These are phyloP conservation scores for Sorex maritimensis DNA, from an alignment of 2,797 vertebrate genomes.

Conservation along the genomic window DNA sequence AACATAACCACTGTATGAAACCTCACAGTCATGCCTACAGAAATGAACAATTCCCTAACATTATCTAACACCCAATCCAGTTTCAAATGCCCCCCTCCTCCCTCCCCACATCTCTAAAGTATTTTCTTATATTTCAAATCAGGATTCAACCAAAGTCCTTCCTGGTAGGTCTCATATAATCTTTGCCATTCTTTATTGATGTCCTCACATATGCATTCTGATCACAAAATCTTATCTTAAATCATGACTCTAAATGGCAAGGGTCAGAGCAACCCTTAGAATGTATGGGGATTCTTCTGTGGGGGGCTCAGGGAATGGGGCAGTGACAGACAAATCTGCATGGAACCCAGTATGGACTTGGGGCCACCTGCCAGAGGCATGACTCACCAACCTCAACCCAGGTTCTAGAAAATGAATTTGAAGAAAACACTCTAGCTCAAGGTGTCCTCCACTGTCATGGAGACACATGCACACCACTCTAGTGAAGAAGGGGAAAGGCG, in stretches of 20 bases:
- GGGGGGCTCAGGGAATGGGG: neutral
- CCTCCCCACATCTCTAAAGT: neutral
- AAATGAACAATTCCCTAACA: conserved; percentile 1
- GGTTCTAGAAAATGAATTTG: neutral
- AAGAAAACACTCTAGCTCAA: neutral
- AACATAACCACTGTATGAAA: too few species aligned
- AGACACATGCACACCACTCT: neutral
- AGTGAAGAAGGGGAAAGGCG: neutral
- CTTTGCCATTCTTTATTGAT: neutral
- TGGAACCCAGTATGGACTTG: neutral
- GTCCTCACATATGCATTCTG: neutral
- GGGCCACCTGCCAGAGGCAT: neutral
- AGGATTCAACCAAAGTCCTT: neutral
- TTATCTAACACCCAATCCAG: neutral
- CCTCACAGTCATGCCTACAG: too few species aligned
- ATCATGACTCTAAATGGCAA: neutral
- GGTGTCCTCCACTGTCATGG: neutral
- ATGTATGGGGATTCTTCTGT: neutral
- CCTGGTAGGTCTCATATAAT: neutral
- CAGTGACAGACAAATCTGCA: neutral
- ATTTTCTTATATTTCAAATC: neutral
- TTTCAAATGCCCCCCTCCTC: neutral
- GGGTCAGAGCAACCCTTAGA: neutral
- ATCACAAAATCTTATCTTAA: neutral
- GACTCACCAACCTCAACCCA: neutral